Evolutionary conservation across 2,888 invertebrate genomes (phyloP).

Genomic region (Ferrisia virgata): DNA sequence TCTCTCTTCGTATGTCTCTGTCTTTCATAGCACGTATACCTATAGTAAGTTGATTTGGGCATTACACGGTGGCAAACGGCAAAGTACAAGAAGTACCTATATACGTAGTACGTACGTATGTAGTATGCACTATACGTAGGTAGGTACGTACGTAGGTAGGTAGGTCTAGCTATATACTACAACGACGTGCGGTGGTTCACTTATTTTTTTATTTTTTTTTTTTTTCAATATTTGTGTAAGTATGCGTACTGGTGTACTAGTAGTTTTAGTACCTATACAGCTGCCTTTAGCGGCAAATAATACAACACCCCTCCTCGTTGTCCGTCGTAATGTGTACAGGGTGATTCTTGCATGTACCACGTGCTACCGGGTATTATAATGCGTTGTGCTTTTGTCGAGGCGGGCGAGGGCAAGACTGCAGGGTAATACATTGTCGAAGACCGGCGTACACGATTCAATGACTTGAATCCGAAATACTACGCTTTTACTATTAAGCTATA

Average conservation of each 20-base stretch:
- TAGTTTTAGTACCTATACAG: constrained; percentile 30
- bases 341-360: constrained; percentile 31
- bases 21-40: not conserved
- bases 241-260: constrained; percentile 15
- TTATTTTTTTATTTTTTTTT: constrained; percentile 33
- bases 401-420: not conserved
- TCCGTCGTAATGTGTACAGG: constrained; percentile 32
- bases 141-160: not conserved
- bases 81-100: not conserved
- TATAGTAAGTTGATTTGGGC: not conserved
- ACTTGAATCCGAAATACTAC: constrained; percentile 42
- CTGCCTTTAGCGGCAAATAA: constrained; percentile 36
- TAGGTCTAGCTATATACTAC: not conserved
- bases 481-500: constrained; percentile 35
- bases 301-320: constrained; percentile 32
- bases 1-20: not conserved
- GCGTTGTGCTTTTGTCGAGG: constrained; percentile 29
- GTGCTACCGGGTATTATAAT: constrained; percentile 44
- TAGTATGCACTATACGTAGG: too few relatives aligned
- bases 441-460: constrained; percentile 34
- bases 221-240: constrained; percentile 38
- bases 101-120: too few relatives aligned
- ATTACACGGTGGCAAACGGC: not conserved
- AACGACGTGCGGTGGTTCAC: not conserved
- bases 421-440: constrained; percentile 5